A percentile compares a stretch with the other conserved stretches of the same genome.
These are phyloP conservation scores for Agrilus cyanescens DNA, from an alignment of 2,888 invertebrate genomes.

Conservation along the genomic window DNA sequence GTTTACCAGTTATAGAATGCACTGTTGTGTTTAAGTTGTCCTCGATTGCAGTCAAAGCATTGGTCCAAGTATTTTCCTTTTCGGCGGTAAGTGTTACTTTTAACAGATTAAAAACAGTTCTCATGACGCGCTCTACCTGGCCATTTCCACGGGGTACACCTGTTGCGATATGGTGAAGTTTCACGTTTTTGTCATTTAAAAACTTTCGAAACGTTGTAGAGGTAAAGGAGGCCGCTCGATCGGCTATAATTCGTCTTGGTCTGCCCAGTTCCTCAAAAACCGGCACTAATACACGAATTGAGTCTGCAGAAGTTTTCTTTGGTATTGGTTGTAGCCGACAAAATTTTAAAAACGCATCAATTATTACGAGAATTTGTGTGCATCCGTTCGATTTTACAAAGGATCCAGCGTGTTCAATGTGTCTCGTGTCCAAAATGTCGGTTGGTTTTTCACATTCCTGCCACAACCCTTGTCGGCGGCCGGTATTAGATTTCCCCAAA, in stretches of 20 bases:
- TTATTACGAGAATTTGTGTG: slow-evolving; percentile 12
- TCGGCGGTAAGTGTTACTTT: no score
- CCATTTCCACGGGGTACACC: no score
- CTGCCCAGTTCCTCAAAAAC: slow-evolving; percentile 13
- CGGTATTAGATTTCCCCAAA: slow-evolving; percentile 18
- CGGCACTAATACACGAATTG: neutral
- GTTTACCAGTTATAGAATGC: no score
- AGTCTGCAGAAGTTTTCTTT: slow-evolving; percentile 5
- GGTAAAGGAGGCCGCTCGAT: slow-evolving; percentile 1
- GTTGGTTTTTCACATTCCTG: slow-evolving; percentile 13
- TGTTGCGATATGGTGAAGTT: no score
- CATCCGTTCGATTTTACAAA: slow-evolving; percentile 12
- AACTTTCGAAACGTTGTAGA: no score
- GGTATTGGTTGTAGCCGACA: slow-evolving; percentile 11
- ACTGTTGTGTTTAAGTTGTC: no score
- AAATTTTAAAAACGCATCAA: slow-evolving; percentile 16
- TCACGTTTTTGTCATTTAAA: no score
- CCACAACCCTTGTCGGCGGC: slow-evolving; percentile 9
- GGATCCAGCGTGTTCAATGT: slow-evolving; percentile 18
- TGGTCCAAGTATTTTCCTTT: no score
- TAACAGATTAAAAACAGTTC: no score
- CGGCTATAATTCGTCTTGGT: slow-evolving; percentile 5
- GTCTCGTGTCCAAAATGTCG: slow-evolving; percentile 12
- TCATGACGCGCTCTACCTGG: no score
- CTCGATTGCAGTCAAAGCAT: no score